A percentile compares a stretch with the other conserved stretches of the same genome.
phyloP scores from a whole-genome alignment of 2,113 vertebrate genomes.

The Epinephelus moara region DNA sequence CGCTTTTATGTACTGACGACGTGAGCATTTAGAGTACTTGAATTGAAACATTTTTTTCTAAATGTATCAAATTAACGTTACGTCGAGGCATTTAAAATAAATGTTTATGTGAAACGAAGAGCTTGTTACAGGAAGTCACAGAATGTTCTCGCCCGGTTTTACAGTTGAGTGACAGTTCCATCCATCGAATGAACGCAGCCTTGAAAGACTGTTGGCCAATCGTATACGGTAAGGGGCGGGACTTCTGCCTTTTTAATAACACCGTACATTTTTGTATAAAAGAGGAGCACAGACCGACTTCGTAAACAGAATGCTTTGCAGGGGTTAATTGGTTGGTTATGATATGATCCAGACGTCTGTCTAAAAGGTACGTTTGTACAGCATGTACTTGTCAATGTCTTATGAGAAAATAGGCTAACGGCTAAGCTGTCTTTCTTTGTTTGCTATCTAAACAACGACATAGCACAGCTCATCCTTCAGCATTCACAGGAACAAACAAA shows the following conservation, averaged over 20 bases:
- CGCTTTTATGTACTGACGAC: neutral
- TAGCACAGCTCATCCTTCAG: neutral
- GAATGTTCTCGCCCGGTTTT: conserved; percentile 25
- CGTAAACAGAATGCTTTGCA: fast-evolving
- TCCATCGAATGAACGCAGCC: conserved; percentile 2
- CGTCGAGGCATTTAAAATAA: neutral
- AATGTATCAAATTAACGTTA: fast-evolving
- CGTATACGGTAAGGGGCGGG: neutral
- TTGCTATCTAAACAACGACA: neutral
- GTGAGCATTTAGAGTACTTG: fast-evolving
- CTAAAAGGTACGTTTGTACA: conserved; percentile 41
- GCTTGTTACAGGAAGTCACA: neutral
- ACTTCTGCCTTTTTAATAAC: conserved; percentile 24
- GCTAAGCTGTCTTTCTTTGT: neutral
- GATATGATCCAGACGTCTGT: neutral
- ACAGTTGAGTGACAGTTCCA: conserved; percentile 45
- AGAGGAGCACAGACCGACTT: fast-evolving
- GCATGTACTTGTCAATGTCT: neutral
- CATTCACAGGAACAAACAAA: neutral
- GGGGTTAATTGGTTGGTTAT: neutral
- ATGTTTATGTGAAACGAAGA: neutral
- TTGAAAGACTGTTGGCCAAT: conserved; percentile 56
- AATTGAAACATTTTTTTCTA: neutral
- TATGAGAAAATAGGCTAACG: neutral
- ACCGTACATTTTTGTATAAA: neutral